Conservation (phyloP, 2,113 vertebrate genomes). For the Hippopotamus amphibius region DNA sequence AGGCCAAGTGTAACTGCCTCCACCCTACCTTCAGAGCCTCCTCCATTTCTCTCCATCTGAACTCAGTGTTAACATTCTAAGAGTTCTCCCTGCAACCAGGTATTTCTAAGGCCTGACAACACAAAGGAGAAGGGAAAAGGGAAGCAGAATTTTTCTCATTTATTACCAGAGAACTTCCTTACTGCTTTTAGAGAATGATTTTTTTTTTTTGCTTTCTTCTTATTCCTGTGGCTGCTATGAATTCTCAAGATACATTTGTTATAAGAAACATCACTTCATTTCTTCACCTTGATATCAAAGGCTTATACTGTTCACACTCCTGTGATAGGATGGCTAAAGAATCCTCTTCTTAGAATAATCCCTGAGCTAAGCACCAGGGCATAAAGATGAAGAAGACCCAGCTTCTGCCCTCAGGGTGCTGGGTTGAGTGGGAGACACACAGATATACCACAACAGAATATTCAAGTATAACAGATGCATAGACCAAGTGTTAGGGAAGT, state of each 20-base stretch:
- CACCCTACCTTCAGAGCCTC: not conserved
- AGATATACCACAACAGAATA: not conserved
- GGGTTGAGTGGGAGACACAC: not conserved
- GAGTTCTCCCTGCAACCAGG: not conserved
- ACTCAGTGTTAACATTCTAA: not conserved
- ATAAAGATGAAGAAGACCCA: not conserved
- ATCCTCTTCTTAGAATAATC: not conserved
- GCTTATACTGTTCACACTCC: not conserved
- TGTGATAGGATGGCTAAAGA: not conserved
- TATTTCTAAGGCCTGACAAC: not conserved
- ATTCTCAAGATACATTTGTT: not conserved
- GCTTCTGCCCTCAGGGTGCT: not conserved
- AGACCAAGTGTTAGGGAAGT: not conserved
- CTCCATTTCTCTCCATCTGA: not conserved
- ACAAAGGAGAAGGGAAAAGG: not conserved
- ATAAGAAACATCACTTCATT: conserved; percentile 19
- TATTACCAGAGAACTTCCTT: not conserved
- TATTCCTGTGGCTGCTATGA: not conserved
- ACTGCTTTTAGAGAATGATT: not conserved
- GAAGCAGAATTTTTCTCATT: not conserved
- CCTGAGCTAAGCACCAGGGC: not conserved
- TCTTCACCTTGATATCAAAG: conserved; percentile 22
- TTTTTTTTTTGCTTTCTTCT: not conserved
- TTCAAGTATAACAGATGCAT: not conserved
- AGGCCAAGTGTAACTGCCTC: not conserved